Percentiles rank a stretch among this genome's conserved stretches.
phyloP scores from a whole-genome alignment of 2,113 vertebrate species.

The Amphilophus citrinellus region DNA sequence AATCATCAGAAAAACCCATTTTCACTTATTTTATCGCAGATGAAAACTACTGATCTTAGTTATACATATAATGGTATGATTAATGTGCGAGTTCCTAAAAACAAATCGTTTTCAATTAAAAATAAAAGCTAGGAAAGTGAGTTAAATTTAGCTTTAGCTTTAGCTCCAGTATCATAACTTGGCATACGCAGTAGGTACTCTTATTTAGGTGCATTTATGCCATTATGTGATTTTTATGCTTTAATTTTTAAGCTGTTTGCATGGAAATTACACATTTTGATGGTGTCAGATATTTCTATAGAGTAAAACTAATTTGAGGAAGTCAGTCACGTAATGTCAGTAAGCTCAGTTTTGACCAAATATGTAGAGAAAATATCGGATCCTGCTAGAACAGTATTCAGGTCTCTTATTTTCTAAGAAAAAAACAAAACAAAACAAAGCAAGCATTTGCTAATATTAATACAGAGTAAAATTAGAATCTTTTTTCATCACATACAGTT shows the following conservation, averaged over 20 bases:
- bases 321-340: not conserved
- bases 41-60: not conserved
- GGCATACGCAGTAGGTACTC: not conserved
- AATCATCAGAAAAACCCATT: not conserved
- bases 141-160: not conserved
- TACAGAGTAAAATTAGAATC: not conserved
- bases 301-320: not conserved
- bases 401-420: not conserved
- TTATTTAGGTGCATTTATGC: not conserved
- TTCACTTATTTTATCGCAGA: not conserved
- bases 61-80: not conserved
- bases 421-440: not conserved
- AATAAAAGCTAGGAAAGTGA: not conserved
- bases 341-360: not conserved
- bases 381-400: not conserved
- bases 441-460: not conserved
- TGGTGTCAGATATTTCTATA: not conserved
- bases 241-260: not conserved
- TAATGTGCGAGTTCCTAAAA: not conserved
- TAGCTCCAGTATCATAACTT: not conserved
- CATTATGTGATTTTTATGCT: not conserved
- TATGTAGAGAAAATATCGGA: not conserved
- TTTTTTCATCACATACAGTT: not conserved
- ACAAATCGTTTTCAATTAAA: not conserved
- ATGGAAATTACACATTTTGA: too few relatives aligned